Percentiles rank a stretch among this genome's conserved stretches.
These are phyloP conservation scores for Abramis brama DNA, from an alignment of 2,113 vertebrate species.

Conservation along the genomic window DNA sequence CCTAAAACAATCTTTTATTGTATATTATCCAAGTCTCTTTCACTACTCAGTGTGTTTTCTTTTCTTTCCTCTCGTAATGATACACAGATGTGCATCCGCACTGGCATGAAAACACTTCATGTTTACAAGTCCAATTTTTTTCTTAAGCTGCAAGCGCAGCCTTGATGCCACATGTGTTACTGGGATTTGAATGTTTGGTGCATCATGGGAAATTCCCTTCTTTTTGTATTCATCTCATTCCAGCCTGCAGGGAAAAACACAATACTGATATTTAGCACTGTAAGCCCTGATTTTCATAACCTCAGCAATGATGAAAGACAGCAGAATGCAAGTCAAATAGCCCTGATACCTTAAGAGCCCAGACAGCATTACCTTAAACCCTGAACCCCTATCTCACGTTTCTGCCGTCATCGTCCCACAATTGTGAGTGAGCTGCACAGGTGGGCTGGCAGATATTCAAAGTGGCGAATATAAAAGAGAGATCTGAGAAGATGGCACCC, in stretches of 20 bases:
- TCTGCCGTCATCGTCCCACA: conserved; percentile 26
- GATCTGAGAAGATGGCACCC: conserved; percentile 57
- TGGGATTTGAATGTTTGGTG: conserved; percentile 41
- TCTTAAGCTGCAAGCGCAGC: conserved; percentile 33
- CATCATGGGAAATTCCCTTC: conserved; percentile 21
- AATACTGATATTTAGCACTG: not conserved
- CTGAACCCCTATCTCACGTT: not conserved
- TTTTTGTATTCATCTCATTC: conserved; percentile 13
- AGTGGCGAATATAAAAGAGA: conserved; percentile 44
- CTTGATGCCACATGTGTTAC: conserved; percentile 50
- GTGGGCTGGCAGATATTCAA: conserved; percentile 57
- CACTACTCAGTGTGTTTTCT: conserved; percentile 14
- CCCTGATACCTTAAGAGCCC: not conserved
- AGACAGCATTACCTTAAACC: not conserved
- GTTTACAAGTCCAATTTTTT: conserved; percentile 33
- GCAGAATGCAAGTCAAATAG: not conserved
- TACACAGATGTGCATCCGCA: conserved; percentile 45
- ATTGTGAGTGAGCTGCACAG: conserved; percentile 52
- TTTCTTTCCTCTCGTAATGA: conserved; percentile 14
- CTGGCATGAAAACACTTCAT: conserved; percentile 39
- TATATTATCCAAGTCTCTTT: conserved; percentile 18
- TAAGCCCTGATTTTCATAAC: conserved; percentile 31
- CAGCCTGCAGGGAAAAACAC: not conserved
- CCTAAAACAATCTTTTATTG: conserved; percentile 1
- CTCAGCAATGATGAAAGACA: conserved; percentile 18